These are phyloP conservation scores for Galeruca laticollis DNA, from an alignment of 2,888 invertebrate species.

Conservation along the genomic window DNA sequence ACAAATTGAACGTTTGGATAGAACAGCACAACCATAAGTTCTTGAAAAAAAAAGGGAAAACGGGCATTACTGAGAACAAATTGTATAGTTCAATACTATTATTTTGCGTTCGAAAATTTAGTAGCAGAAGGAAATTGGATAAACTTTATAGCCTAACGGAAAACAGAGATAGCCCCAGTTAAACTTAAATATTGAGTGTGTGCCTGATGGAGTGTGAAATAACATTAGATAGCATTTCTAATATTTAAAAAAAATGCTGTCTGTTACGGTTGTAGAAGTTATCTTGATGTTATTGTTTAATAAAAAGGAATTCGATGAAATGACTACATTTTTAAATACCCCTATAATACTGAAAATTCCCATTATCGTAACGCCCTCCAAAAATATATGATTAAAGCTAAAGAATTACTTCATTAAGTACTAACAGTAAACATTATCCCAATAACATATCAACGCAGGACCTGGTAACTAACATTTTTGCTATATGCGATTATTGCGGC, in stretches of 20 bases:
- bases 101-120: conserved; percentile 24
- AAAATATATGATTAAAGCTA: no score
- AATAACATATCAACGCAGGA: no score
- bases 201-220: background rate
- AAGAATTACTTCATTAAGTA: no score
- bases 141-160: conserved; percentile 21
- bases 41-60: conserved; percentile 11
- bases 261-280: no score
- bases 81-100: conserved; percentile 27
- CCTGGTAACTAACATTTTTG: no score
- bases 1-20: conserved; percentile 33
- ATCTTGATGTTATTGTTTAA: no score
- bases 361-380: no score
- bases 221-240: background rate
- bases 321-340: no score
- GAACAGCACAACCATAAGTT: conserved; percentile 28
- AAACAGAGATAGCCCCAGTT: conserved; percentile 13
- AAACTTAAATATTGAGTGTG: conserved; percentile 13
- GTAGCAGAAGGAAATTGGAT: conserved; percentile 25
- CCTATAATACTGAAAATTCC: no score
- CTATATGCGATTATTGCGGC: no score
- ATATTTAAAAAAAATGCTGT: background rate
- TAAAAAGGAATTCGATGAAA: no score
- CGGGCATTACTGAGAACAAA: conserved; percentile 30
- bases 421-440: no score